Evolutionary conservation across 1,140 invertebrate genomes (phyloP), one percentile per base, ranked within the genome.

Genomic region (Drosophila nebulosa): DNA sequence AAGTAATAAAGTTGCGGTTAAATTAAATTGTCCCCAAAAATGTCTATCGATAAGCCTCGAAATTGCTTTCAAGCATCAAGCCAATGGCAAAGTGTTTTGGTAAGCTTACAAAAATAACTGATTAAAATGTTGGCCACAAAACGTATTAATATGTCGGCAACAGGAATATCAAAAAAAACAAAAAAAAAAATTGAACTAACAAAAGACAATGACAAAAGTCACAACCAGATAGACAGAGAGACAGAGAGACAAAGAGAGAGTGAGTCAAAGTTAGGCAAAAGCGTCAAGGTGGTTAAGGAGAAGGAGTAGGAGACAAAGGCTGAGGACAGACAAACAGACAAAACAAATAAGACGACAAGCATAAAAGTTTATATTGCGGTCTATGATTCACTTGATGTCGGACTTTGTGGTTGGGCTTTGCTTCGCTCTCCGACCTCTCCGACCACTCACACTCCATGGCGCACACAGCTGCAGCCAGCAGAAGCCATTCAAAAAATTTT

Each of bases 301-400:
- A 59, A 16, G 46, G 30, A 10, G 10, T 2, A 32, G 9, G 10
- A 12, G 30, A n/a, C n/a, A n/a, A n/a, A 50, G 64, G 64, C 35
- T n/a, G n/a, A n/a, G n/a, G n/a, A n/a, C n/a, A n/a, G 61, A 61
- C 71, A 84, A 88, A 86, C 78, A 85, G 70, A 86, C 81, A 86
- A 86, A 86, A 86, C 83, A 86, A 86, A 85, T 85, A 85, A 86
- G 83, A 70, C 83, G 83, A 70, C 83, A 78, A 86, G 74, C 83
- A 86, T 86, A 86, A 86, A 86, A 86, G 83, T 86, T 86, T 86
- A 86, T 86, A 86, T 86, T 86, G 81, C 81, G 81, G 81, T 86
- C 81, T 85, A 86, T 86, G 81, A 88, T 86, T 86, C 83, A 88
- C 69, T 80, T 12, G 32, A 46, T 32, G 35, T 50, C 51, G 22